Base-by-base conservation (phyloP, 2,113 vertebrate species). In the Chamaea fasciata region DNA sequence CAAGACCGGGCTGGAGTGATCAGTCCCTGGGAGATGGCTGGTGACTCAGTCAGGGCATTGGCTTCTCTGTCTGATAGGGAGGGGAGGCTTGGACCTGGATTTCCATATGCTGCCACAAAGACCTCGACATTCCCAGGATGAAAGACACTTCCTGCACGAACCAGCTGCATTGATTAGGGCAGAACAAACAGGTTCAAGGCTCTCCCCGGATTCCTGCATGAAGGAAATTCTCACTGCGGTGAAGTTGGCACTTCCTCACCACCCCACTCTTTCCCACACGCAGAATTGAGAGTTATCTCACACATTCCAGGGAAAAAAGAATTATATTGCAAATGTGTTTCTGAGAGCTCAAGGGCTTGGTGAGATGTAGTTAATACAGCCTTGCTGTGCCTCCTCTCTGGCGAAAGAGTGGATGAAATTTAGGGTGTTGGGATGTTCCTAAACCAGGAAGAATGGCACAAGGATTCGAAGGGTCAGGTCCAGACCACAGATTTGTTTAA, bases 161-260 rank as follows among this genome's bases (percentile, higher is more conserved):
- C 22, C 94, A 73, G 33, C 85, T 68, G 82, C 96, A 71, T 78
- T 87, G 95, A 89, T 92, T 44, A 92, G 92, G 86, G 64, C 86
- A 95, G 91, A 92, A 87, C 94, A 96, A 96, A 95, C 89, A 94
- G 95, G 89, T 95, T 93, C 80, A 56, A 47, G 83, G 46, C 50
- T 91, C 63, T 83, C 24, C 41, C 74, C 8, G 24, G 52, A 67
- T 93, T 71, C 70, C 64, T 94, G n/a, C 76, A 31, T 83, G 50
- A 70, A 26, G 24, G 22, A 41, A 73, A 76, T 60, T 75, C 84
- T 60, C 44, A 11, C 49, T 49, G 13, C 4, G 64, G 67, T 24
- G 13, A 71, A 76, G 52, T 0, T 83, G 75, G 42, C 37, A 69
- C 31, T 49, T 59, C 67, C 15, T 35, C 77, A 13, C 31, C 37